Percentiles rank a stretch among this genome's conserved stretches.
phyloP scores from a whole-genome alignment of 2,888 invertebrate genomes.

The Phengaris arion region DNA sequence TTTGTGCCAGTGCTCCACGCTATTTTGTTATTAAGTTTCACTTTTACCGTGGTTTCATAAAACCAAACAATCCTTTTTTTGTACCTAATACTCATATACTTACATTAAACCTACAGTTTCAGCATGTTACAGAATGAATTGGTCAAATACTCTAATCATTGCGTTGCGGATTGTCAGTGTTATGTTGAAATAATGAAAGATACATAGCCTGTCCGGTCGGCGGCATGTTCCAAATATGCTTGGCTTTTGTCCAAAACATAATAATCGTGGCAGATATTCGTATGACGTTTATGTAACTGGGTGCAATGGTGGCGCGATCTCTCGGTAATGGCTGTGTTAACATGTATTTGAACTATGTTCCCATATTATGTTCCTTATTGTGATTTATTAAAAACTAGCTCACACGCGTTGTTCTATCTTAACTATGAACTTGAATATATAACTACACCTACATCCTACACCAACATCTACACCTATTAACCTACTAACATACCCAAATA shows the following conservation, averaged over 20 bases:
- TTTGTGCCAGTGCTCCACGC: no score
- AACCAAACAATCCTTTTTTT: no score
- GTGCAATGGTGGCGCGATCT: not conserved
- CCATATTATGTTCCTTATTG: not conserved
- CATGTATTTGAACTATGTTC: not conserved
- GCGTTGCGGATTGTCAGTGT: conserved; percentile 1
- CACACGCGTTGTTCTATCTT: no score
- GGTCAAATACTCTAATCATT: not conserved
- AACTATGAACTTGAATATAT: no score
- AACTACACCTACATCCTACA: no score
- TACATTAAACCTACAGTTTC: not conserved
- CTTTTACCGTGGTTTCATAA: no score
- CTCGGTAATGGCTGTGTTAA: conserved; percentile 1
- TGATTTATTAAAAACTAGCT: no score
- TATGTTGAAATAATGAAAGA: conserved; percentile 23
- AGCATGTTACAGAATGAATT: not conserved
- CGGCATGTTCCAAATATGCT: conserved; percentile 36
- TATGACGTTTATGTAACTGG: conserved; percentile 22
- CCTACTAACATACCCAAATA: no score
- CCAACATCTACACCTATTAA: no score
- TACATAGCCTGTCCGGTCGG: conserved; percentile 28
- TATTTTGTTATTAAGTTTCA: no score
- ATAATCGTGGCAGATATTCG: conserved; percentile 31
- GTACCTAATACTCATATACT: no score
- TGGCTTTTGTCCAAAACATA: conserved; percentile 38